These are phyloP conservation scores for Leptobrachium ailaonicum DNA, from an alignment of 2,113 vertebrate species.

Conservation along the genomic window DNA sequence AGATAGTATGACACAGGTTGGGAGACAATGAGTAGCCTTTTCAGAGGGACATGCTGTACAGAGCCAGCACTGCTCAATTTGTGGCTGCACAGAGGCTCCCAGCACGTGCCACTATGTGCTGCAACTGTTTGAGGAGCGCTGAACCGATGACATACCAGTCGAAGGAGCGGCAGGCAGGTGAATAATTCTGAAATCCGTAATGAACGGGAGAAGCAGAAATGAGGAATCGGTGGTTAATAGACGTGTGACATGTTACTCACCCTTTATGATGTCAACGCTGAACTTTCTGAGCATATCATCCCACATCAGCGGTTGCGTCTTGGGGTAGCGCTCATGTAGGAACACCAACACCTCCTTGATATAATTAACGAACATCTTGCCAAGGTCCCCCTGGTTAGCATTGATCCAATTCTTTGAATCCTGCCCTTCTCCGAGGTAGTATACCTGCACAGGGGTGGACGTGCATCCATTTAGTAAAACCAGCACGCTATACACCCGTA, in stretches of 20 bases:
- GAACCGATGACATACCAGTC: too few relatives aligned
- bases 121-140: too few relatives aligned
- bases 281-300: constrained; percentile 70
- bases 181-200: too few relatives aligned
- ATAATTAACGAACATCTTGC: constrained; percentile 70
- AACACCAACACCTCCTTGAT: constrained; percentile 66
- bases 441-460: constrained; percentile 60
- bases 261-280: constrained; percentile 56
- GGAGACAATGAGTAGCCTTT: too few relatives aligned
- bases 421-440: constrained; percentile 66
- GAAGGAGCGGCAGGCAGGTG: too few relatives aligned
- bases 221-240: too few relatives aligned
- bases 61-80: too few relatives aligned
- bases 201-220: too few relatives aligned
- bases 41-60: too few relatives aligned
- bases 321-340: constrained; percentile 50
- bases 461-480: neutral
- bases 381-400: constrained; percentile 55
- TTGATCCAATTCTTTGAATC: constrained; percentile 73
- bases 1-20: too few relatives aligned
- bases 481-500: neutral
- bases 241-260: constrained; percentile 51
- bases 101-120: too few relatives aligned
- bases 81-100: too few relatives aligned
- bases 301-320: constrained; percentile 69